Conservation (phyloP, 2,888 invertebrate genomes). For the Miltochrista miniata region DNA sequence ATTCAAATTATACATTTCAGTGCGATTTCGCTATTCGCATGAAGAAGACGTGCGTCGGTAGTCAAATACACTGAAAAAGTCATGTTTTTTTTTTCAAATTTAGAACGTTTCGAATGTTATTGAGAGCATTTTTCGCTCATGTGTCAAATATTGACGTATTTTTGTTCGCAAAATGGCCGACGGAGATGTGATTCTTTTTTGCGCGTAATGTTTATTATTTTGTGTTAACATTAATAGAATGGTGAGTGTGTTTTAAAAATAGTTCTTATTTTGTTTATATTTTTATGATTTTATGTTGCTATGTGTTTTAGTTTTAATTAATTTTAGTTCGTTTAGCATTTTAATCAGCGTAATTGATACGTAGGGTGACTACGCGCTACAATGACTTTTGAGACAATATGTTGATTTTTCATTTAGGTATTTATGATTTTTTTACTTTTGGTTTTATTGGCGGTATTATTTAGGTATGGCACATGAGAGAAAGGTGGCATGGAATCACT, state of each 20-base stretch:
- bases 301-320: neutral
- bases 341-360: conserved; percentile 27
- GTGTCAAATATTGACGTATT: conserved; percentile 29
- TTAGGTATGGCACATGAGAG: no score
- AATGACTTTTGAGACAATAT: neutral
- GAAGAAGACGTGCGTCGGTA: conserved; percentile 12
- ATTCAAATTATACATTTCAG: conserved; percentile 53
- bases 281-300: conserved; percentile 1
- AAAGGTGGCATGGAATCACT: no score
- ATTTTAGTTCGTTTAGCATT: conserved; percentile 8
- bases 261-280: conserved; percentile 31
- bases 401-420: neutral
- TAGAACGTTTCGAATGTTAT: conserved; percentile 18
- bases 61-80: conserved; percentile 7
- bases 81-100: conserved; percentile 24
- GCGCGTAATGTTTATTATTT: conserved; percentile 10
- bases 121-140: conserved; percentile 22
- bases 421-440: neutral
- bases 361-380: conserved; percentile 9
- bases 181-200: conserved; percentile 26
- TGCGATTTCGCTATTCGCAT: conserved; percentile 33
- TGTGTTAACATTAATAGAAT: conserved; percentile 27
- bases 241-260: conserved; percentile 38
- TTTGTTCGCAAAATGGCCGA: conserved; percentile 31
- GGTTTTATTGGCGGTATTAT: no score